phyloP scores from a whole-genome alignment of 2,113 vertebrate species.

The Eleginops maclovinus region DNA sequence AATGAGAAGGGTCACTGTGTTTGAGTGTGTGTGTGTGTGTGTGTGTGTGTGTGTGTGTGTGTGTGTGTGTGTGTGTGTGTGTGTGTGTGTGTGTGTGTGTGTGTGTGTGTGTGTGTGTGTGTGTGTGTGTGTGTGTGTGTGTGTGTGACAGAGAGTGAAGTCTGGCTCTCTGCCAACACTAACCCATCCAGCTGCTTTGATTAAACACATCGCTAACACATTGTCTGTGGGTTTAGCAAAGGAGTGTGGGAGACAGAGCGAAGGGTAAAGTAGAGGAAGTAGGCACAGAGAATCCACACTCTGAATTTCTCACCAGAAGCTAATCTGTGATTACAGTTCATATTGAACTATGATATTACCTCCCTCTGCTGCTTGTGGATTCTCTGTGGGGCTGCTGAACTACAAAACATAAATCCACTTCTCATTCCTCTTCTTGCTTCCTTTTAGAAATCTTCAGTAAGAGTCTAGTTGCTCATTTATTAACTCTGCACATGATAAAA shows the following conservation, averaged over 20 bases:
- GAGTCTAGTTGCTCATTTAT: no score
- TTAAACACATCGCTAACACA: slow-evolving; percentile 68
- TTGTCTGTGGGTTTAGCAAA: slow-evolving; percentile 55
- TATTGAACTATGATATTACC: background rate
- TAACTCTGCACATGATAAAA: no score
- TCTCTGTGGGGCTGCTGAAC: background rate
- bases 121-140: slow-evolving; percentile 43
- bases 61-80: slow-evolving; percentile 39
- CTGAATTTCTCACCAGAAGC: background rate
- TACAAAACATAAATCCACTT: background rate
- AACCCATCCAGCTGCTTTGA: slow-evolving; percentile 59
- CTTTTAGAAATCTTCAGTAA: no score
- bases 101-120: slow-evolving; percentile 37
- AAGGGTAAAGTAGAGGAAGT: slow-evolving; percentile 27
- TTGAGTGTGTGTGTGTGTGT: slow-evolving; percentile 46
- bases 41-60: slow-evolving; percentile 38
- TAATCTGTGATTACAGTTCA: background rate
- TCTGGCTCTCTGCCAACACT: slow-evolving; percentile 47
- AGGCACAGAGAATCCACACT: background rate
- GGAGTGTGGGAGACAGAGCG: slow-evolving; percentile 5
- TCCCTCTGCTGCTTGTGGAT: background rate
- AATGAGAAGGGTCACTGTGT: slow-evolving; percentile 56
- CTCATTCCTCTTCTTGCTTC: no score
- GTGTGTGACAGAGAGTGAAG: slow-evolving; percentile 20
- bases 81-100: slow-evolving; percentile 40